Evolutionary conservation across 2,113 vertebrate species (phyloP).

Genomic region (Pygoscelis antarcticus): DNA sequence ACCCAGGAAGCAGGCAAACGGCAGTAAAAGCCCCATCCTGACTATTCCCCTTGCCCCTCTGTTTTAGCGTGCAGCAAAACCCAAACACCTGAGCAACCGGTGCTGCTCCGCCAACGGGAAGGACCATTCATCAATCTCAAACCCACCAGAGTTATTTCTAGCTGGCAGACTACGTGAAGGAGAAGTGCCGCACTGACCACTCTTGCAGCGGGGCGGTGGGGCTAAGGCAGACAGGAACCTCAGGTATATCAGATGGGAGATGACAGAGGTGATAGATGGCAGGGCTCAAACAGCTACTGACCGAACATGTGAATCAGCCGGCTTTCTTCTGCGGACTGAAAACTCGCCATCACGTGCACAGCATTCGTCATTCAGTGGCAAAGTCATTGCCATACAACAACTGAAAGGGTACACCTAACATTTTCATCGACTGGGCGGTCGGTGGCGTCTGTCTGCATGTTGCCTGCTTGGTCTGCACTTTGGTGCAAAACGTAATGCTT

Average conservation of each 20-base stretch:
- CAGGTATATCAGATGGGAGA: background rate
- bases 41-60: background rate
- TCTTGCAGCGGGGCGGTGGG: rapidly evolving
- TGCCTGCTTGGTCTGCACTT: background rate
- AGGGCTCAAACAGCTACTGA: background rate
- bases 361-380: background rate
- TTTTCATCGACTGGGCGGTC: background rate
- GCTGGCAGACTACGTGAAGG: background rate
- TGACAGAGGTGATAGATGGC: background rate
- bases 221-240: slow-evolving; percentile 14
- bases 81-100: background rate
- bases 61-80: rapidly evolving
- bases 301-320: background rate
- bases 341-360: background rate
- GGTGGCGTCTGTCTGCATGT: rapidly evolving
- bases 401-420: background rate
- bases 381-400: background rate
- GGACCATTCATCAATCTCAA: background rate
- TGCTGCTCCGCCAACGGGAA: background rate
- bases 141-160: slow-evolving; percentile 40
- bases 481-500: background rate
- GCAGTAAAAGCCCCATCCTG: background rate
- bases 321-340: background rate
- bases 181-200: slow-evolving; percentile 24
- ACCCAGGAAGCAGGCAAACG: background rate